phyloP scores from a whole-genome alignment of 2,888 invertebrate genomes.

The Philaethria dido region DNA sequence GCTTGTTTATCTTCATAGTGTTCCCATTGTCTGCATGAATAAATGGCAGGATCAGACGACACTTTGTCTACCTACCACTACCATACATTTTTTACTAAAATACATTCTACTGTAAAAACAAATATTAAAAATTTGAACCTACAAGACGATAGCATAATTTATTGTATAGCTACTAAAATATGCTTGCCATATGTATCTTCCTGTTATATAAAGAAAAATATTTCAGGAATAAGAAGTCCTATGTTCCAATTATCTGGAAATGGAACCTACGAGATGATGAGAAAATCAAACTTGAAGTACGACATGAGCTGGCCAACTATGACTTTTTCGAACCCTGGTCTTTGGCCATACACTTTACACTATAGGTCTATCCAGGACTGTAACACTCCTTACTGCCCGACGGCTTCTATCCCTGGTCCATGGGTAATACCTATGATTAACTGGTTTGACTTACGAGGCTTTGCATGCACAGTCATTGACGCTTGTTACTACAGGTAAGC shows the following conservation, averaged over 20 bases:
- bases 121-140: background rate
- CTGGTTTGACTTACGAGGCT: slow-evolving; percentile 70
- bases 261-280: slow-evolving; percentile 81
- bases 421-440: slow-evolving; percentile 88
- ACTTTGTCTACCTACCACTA: too few relatives aligned
- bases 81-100: too few relatives aligned
- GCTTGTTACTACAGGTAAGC: slow-evolving; percentile 78
- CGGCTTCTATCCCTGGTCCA: slow-evolving; percentile 80
- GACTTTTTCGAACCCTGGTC: slow-evolving; percentile 62
- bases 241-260: slow-evolving; percentile 84
- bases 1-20: background rate
- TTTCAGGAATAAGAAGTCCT: slow-evolving; percentile 78
- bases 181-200: too few relatives aligned
- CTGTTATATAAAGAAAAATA: background rate
- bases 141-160: background rate
- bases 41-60: too few relatives aligned
- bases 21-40: too few relatives aligned
- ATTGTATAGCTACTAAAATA: background rate
- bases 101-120: too few relatives aligned
- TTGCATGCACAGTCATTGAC: slow-evolving; percentile 84
- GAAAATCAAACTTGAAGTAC: slow-evolving; percentile 77
- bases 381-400: slow-evolving; percentile 81
- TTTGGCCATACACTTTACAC: slow-evolving; percentile 89
- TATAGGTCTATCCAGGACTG: slow-evolving; percentile 84
- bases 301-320: slow-evolving; percentile 86